Percentiles rank a stretch among this genome's conserved stretches.
phyloP scores from a whole-genome alignment of 2,888 invertebrate genomes.

The Phanerotoma sp. region DNA sequence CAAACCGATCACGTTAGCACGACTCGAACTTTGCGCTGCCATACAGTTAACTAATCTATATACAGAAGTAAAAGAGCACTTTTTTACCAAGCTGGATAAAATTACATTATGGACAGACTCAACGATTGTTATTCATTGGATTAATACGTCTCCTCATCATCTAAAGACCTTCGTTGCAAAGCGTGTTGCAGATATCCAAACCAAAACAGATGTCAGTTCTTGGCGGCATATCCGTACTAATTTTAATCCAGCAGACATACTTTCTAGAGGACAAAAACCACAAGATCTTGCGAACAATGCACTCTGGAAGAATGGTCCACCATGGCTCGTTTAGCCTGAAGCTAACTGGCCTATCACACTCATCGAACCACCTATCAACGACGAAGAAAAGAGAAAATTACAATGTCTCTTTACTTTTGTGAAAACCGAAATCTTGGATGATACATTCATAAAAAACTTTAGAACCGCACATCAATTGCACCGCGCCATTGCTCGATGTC shows the following conservation, averaged over 20 bases:
- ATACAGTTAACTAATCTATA: constrained; percentile 8
- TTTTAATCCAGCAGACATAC: constrained; percentile 34
- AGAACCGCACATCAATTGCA: too few species aligned
- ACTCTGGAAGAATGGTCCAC: constrained; percentile 25
- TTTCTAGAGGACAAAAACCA: constrained; percentile 31
- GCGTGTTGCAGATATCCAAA: constrained; percentile 25
- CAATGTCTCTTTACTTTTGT: not conserved
- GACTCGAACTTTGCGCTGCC: constrained; percentile 14
- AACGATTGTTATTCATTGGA: constrained; percentile 25
- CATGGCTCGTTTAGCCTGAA: constrained; percentile 9
- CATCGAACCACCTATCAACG: not conserved
- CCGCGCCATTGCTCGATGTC: too few species aligned
- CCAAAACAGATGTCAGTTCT: not conserved
- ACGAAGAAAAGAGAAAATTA: not conserved
- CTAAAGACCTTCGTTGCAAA: constrained; percentile 27
- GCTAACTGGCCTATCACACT: constrained; percentile 7
- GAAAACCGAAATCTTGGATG: not conserved
- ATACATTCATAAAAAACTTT: not conserved
- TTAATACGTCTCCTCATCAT: constrained; percentile 18
- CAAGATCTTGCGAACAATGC: constrained; percentile 14
- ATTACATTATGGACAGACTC: constrained; percentile 19
- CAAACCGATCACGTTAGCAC: constrained; percentile 24
- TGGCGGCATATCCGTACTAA: constrained; percentile 27
- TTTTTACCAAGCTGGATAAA: not conserved
- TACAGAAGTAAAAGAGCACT: not conserved